Conservation (phyloP, 2,888 invertebrate species). For the Eupithecia dodoneata region DNA sequence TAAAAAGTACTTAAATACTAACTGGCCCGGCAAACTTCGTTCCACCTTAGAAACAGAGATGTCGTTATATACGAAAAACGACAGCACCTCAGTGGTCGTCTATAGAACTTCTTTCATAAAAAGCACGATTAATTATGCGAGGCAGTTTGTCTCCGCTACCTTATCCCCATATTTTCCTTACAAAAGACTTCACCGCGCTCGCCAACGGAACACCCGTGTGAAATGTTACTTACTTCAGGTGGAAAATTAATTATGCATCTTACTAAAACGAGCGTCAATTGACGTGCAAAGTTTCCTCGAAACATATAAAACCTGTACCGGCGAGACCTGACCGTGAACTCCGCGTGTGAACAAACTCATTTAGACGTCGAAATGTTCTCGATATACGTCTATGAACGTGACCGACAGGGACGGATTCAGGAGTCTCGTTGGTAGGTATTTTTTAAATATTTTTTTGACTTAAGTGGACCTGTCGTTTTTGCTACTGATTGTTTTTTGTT, state of each 20-base stretch:
- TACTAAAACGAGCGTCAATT: not conserved
- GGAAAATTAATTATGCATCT: not conserved
- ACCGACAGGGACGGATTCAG: slow-evolving; percentile 54
- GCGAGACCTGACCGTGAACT: slow-evolving; percentile 67
- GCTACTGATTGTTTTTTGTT: no score
- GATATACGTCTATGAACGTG: slow-evolving; percentile 68
- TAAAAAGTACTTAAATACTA: no score
- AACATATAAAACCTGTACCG: slow-evolving; percentile 25
- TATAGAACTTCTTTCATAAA: no score
- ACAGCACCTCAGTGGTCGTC: no score
- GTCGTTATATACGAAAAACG: no score
- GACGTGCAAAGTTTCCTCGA: slow-evolving; percentile 5
- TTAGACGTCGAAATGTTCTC: slow-evolving; percentile 75
- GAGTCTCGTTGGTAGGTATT: not conserved
- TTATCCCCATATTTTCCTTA: not conserved
- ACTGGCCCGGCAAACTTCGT: no score
- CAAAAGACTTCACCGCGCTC: not conserved
- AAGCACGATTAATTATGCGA: no score
- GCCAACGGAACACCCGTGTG: not conserved
- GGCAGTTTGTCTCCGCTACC: no score
- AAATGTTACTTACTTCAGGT: not conserved
- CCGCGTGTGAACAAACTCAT: slow-evolving; percentile 77
- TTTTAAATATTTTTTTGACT: not conserved
- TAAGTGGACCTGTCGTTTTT: not conserved
- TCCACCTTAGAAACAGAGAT: no score